Evolutionary conservation across 2,888 invertebrate species (phyloP).

Genomic region (Xylophagus ater): DNA sequence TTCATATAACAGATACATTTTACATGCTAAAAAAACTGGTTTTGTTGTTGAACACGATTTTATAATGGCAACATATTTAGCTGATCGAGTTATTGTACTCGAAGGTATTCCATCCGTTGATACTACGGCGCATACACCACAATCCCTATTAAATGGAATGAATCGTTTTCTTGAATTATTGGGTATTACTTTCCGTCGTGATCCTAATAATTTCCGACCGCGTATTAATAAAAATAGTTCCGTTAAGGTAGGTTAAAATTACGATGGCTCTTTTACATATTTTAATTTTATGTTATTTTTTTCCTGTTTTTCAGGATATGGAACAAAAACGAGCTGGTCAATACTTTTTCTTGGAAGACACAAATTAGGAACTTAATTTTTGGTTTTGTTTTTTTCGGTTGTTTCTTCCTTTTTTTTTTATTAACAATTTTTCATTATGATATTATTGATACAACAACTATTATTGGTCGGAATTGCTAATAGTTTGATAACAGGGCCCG

Average conservation of each 20-base stretch:
- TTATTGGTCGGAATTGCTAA: no score
- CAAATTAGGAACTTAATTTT: no score
- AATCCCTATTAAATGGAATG: conserved; percentile 93
- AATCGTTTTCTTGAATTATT: conserved; percentile 90
- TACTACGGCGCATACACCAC: conserved; percentile 84
- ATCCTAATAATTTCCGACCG: conserved; percentile 97
- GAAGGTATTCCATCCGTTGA: conserved; percentile 86
- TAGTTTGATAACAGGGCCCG: no score
- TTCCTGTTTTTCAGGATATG: conserved; percentile 57
- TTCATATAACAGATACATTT: conserved; percentile 60
- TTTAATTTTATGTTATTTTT: conserved; percentile 6
- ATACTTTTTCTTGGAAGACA: conserved; percentile 96
- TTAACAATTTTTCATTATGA: no score
- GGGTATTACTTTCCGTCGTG: conserved; percentile 95
- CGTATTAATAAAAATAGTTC: conserved; percentile 95
- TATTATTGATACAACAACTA: no score
- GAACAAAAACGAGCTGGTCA: conserved; percentile 97
- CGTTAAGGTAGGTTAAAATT: conserved; percentile 59
- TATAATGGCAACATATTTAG: conserved; percentile 99
- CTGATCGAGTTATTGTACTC: conserved; percentile 97
- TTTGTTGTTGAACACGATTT: conserved; percentile 99
- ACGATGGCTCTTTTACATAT: not conserved
- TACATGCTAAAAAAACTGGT: conserved; percentile 98
- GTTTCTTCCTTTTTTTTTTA: no score
- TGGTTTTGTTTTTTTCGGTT: no score